Conservation (phyloP, 2,113 vertebrate species). For the Spea bombifrons region DNA sequence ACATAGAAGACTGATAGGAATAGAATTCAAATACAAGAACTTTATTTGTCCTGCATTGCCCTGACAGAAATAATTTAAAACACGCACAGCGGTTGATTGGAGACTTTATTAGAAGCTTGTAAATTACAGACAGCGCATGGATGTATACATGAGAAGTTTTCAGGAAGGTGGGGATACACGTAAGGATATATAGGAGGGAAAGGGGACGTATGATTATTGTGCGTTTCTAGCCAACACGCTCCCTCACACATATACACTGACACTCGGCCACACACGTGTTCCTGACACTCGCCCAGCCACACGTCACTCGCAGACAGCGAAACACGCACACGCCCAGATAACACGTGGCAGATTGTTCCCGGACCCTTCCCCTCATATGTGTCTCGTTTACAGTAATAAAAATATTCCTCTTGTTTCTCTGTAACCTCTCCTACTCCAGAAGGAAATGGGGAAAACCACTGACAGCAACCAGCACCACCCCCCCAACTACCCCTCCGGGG, state of each 20-base stretch:
- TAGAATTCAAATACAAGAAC: too few relatives aligned
- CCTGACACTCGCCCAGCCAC: background rate
- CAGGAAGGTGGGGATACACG: slow-evolving; percentile 12
- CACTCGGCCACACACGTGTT: background rate
- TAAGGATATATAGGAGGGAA: background rate
- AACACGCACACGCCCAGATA: background rate
- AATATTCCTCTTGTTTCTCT: slow-evolving; percentile 36
- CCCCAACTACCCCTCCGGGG: background rate
- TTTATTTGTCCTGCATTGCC: too few relatives aligned
- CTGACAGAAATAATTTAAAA: too few relatives aligned
- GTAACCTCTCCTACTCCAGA: background rate
- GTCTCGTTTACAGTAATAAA: slow-evolving; percentile 38
- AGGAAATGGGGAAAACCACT: background rate
- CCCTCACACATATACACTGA: slow-evolving; percentile 6
- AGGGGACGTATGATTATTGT: slow-evolving; percentile 30
- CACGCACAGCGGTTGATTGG: background rate
- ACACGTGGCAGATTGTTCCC: background rate
- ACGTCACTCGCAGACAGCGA: slow-evolving; percentile 5
- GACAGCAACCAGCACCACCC: background rate
- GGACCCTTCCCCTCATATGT: background rate
- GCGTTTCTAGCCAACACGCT: slow-evolving; percentile 34
- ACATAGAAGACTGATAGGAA: too few relatives aligned
- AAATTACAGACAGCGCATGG: slow-evolving; percentile 63
- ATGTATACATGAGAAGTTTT: background rate
- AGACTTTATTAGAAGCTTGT: slow-evolving; percentile 69